Conservation (phyloP, 2,113 vertebrate genomes). For the Calcarius ornatus region DNA sequence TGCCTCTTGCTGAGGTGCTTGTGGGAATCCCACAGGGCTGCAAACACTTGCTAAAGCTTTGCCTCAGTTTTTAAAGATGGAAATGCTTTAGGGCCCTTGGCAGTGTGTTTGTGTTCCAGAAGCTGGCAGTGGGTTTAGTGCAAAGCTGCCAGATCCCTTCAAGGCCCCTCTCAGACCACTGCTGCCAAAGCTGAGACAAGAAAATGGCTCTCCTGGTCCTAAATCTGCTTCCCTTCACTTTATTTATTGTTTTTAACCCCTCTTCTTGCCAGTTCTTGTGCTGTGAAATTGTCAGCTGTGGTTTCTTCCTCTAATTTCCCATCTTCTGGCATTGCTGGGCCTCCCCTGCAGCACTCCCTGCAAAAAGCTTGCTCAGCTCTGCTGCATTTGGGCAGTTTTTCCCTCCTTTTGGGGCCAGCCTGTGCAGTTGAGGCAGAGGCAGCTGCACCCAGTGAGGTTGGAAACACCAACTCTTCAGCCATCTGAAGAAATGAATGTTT, state of each 20-base stretch:
- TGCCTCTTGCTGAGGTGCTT: neutral
- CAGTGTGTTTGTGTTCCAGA: neutral
- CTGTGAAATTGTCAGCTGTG: neutral
- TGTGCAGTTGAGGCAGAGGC: neutral
- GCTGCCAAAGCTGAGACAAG: neutral
- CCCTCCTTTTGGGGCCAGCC: neutral
- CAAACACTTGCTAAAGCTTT: neutral
- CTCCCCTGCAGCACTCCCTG: neutral
- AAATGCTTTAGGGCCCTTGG: neutral
- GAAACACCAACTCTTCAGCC: neutral
- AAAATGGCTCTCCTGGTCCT: neutral
- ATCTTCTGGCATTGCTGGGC: neutral
- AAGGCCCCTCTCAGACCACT: neutral
- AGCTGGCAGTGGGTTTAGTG: neutral
- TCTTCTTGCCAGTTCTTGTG: neutral
- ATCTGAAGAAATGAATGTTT: neutral
- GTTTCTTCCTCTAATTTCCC: neutral
- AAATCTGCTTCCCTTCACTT: neutral
- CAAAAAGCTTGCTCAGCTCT: neutral
- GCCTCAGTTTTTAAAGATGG: neutral
- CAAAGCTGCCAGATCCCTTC: neutral
- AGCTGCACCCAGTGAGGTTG: neutral
- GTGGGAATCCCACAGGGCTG: neutral
- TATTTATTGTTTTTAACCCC: neutral
- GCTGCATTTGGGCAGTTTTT: neutral